Evolutionary conservation across 2,113 vertebrate genomes (phyloP).

Genomic region (Chauna torquata): DNA sequence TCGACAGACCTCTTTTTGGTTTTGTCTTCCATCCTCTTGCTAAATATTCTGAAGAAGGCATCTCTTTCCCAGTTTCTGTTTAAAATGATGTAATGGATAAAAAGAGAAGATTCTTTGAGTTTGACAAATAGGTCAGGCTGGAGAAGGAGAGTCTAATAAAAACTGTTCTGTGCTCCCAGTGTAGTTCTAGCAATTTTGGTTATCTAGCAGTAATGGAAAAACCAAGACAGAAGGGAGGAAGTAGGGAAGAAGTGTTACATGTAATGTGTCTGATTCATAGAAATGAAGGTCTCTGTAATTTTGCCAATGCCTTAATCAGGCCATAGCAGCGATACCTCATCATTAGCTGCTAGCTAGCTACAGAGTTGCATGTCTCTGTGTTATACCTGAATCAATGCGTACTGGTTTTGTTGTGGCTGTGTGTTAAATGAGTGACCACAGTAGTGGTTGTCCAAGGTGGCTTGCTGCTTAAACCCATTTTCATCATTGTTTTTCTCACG

Average conservation of each 20-base stretch:
- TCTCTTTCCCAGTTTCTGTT: background rate
- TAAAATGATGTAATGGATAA: background rate
- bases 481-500: background rate
- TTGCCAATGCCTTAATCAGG: background rate
- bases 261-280: background rate
- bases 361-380: background rate
- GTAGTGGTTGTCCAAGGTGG: background rate
- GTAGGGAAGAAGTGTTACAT: background rate
- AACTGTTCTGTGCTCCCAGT: background rate
- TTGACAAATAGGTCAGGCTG: background rate
- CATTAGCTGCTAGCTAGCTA: background rate
- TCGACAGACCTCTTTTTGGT: background rate
- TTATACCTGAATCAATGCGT: background rate
- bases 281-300: background rate
- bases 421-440: background rate
- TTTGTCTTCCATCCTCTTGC: background rate
- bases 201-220: background rate
- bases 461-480: background rate
- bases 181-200: background rate
- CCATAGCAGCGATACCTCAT: accelerated
- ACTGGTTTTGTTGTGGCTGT: background rate
- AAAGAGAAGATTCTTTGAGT: background rate
- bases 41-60: background rate
- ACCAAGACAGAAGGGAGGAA: background rate
- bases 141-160: background rate